Conservation (phyloP, 2,797 vertebrate genomes). For the Acanthurus tractus region DNA sequence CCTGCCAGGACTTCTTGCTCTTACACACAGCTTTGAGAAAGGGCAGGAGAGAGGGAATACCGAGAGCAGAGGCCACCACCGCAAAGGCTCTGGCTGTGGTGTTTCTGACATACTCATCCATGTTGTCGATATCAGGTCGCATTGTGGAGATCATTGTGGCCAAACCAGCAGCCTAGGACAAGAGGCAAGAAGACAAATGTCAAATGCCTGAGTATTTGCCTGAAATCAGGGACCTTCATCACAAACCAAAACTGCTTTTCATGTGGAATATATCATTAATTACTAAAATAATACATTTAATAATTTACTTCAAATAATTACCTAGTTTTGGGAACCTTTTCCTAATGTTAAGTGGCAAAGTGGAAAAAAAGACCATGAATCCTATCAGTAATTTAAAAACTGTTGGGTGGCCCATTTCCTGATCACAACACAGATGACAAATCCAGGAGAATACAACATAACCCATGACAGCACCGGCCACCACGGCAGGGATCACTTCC, state of each 20-base stretch:
- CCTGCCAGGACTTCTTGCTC: constrained; percentile 99
- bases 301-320: too few species aligned
- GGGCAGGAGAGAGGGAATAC: constrained; percentile 97
- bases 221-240: not conserved
- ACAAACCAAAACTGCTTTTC: not conserved
- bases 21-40: constrained; percentile 99
- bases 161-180: constrained; percentile 93
- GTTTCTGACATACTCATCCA: constrained; percentile 99
- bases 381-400: too few species aligned
- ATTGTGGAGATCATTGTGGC: constrained; percentile 99
- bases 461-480: too few species aligned
- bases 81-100: constrained; percentile 98
- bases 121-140: constrained; percentile 99
- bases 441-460: too few species aligned
- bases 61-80: constrained; percentile 96
- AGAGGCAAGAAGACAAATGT: not conserved
- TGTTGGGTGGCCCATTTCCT: too few species aligned
- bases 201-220: not conserved
- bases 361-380: too few species aligned
- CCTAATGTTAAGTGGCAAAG: too few species aligned
- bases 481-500: too few species aligned
- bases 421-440: too few species aligned
- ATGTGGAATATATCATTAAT: too few species aligned
- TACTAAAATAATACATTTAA: too few species aligned
- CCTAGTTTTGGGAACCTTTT: too few species aligned